Conservation (phyloP, 2,113 vertebrate species). For the Siphamia tubifer region DNA sequence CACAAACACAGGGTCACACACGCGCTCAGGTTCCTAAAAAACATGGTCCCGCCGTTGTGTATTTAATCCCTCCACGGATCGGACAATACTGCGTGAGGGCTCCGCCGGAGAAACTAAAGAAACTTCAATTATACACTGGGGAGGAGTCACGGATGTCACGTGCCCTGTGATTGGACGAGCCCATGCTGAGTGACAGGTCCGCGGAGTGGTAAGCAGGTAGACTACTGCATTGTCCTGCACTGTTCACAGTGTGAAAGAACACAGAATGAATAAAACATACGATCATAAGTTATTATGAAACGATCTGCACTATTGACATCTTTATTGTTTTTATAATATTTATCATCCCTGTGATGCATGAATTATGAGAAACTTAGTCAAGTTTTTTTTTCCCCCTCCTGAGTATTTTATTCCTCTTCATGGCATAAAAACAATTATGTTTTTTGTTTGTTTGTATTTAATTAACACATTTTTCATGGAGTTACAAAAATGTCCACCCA, state of each 20-base stretch:
- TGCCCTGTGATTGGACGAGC: slow-evolving; percentile 64
- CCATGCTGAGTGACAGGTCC: slow-evolving; percentile 55
- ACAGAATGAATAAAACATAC: no score
- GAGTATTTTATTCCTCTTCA: no score
- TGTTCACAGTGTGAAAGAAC: not conserved
- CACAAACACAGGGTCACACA: slow-evolving; percentile 82
- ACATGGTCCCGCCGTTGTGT: slow-evolving; percentile 75
- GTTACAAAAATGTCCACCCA: no score
- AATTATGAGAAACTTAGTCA: no score
- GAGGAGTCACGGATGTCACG: slow-evolving; percentile 58
- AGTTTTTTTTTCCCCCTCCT: no score
- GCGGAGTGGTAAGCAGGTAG: slow-evolving; percentile 65
- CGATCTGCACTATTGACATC: no score
- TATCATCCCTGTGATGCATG: no score
- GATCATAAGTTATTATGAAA: no score
- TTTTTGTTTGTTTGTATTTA: no score
- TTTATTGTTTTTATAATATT: no score
- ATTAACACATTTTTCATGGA: no score
- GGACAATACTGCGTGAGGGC: slow-evolving; percentile 66
- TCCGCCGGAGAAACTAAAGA: slow-evolving; percentile 79
- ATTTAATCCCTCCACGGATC: slow-evolving; percentile 66
- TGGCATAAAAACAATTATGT: no score
- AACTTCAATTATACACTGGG: slow-evolving; percentile 80
- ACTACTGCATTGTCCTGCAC: slow-evolving; percentile 17
- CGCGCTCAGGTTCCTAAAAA: slow-evolving; percentile 70